These are phyloP conservation scores for Toxonevra muliebris DNA, from an alignment of 2,888 invertebrate genomes.

Conservation along the genomic window DNA sequence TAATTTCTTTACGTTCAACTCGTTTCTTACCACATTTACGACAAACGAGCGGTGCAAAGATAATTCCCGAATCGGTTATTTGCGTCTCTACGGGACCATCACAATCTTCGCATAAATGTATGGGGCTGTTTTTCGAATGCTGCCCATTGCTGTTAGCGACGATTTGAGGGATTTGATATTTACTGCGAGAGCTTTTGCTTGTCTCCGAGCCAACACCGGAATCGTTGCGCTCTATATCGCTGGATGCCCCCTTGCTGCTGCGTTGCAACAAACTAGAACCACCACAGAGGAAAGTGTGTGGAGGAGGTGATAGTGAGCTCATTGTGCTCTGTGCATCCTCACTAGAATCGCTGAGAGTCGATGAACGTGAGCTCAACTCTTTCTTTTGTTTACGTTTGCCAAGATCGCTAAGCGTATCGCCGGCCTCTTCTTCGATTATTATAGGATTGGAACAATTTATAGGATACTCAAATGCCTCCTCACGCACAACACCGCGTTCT, in stretches of 20 bases:
- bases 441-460: slow-evolving; percentile 68
- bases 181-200: slow-evolving; percentile 83
- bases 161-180: slow-evolving; percentile 71
- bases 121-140: slow-evolving; percentile 70
- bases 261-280: slow-evolving; percentile 44
- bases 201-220: slow-evolving; percentile 94
- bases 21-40: slow-evolving; percentile 88
- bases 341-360: slow-evolving; percentile 85
- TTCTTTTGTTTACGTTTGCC: slow-evolving; percentile 62
- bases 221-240: slow-evolving; percentile 88
- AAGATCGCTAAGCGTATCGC: slow-evolving; percentile 70
- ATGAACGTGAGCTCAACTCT: slow-evolving; percentile 73
- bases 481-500: slow-evolving; percentile 76
- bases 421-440: slow-evolving; percentile 69
- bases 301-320: slow-evolving; percentile 65
- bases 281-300: slow-evolving; percentile 48
- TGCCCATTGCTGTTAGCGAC: slow-evolving; percentile 44
- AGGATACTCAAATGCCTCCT: slow-evolving; percentile 75
- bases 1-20: slow-evolving; percentile 91
- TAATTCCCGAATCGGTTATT: slow-evolving; percentile 75
- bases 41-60: slow-evolving; percentile 83
- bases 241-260: slow-evolving; percentile 68
- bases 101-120: slow-evolving; percentile 85
- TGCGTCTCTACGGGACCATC: slow-evolving; percentile 82
- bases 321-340: slow-evolving; percentile 79